A percentile compares a stretch with the other conserved stretches of the same genome.
These are phyloP conservation scores for Brachypalpus laphriformis DNA, from an alignment of 2,888 invertebrate species.

Conservation along the genomic window DNA sequence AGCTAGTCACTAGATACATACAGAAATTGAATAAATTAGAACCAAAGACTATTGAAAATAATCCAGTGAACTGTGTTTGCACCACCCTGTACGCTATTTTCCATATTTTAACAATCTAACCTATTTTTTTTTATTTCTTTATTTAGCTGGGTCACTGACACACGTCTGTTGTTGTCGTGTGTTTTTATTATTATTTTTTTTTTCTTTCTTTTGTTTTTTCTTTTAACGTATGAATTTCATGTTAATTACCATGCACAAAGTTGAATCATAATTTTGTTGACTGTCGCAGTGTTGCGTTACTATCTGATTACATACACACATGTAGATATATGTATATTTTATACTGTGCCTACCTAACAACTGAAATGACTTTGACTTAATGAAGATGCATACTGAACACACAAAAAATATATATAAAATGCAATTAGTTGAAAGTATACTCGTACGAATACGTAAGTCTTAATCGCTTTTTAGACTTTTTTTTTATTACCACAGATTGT, in stretches of 20 bases:
- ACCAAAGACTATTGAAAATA: background rate
- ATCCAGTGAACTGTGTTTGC: background rate
- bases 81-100: constrained; percentile 21
- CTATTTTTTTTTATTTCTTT: background rate
- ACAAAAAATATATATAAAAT: constrained; percentile 10
- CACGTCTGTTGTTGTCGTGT: constrained; percentile 9
- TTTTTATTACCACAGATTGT: background rate
- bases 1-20: too few species aligned
- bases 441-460: constrained; percentile 1
- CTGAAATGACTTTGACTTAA: constrained; percentile 25
- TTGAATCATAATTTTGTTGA: constrained; percentile 65
- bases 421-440: constrained; percentile 27
- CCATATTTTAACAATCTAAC: background rate
- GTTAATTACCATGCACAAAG: constrained; percentile 56
- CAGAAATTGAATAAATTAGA: background rate
- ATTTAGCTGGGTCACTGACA: constrained; percentile 52
- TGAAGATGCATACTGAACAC: constrained; percentile 43
- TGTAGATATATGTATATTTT: background rate
- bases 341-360: background rate
- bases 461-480: constrained; percentile 23
- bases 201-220: constrained; percentile 3
- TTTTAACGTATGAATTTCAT: constrained; percentile 49
- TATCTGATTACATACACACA: background rate
- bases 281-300: constrained; percentile 13
- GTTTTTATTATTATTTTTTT: background rate